phyloP scores from a whole-genome alignment of 2,888 invertebrate genomes.

The Belgica antarctica region DNA sequence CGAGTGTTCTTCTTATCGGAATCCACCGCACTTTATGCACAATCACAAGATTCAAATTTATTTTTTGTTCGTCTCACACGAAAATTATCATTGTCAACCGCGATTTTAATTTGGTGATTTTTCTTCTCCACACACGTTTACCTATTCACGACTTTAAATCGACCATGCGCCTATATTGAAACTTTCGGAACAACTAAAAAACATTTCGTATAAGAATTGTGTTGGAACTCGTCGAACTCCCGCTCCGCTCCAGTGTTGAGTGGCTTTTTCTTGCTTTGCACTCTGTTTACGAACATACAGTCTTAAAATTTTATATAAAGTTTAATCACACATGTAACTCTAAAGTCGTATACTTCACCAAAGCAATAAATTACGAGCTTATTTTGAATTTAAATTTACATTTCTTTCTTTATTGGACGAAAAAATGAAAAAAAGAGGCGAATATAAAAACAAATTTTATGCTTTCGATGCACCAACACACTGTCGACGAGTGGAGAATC shows the following conservation, averaged over 20 bases:
- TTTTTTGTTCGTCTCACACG: not conserved
- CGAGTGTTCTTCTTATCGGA: no score
- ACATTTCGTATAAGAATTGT: slow-evolving; percentile 42
- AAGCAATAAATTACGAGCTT: slow-evolving; percentile 43
- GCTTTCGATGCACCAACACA: slow-evolving; percentile 39
- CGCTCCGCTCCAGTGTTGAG: not conserved
- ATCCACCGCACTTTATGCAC: not conserved
- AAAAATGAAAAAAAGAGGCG: slow-evolving; percentile 16
- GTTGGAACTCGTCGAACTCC: slow-evolving; percentile 34
- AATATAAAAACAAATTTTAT: slow-evolving; percentile 43
- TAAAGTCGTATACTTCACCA: slow-evolving; percentile 18
- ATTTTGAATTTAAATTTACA: slow-evolving; percentile 44
- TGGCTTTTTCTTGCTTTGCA: slow-evolving; percentile 10
- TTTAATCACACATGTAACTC: slow-evolving; percentile 22
- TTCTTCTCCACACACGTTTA: slow-evolving; percentile 7
- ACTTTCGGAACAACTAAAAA: slow-evolving; percentile 37
- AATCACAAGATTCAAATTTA: slow-evolving; percentile 1
- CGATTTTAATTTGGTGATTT: not conserved
- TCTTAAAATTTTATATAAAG: not conserved
- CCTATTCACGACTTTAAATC: not conserved
- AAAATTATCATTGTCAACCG: not conserved
- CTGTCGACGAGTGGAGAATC: not conserved
- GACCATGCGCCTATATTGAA: slow-evolving; percentile 34
- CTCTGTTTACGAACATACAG: slow-evolving; percentile 12
- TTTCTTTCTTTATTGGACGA: slow-evolving; percentile 44